These are phyloP conservation scores for Thaumetopoea pityocampa DNA, from an alignment of 1,140 invertebrate genomes.

Conservation along the genomic window DNA sequence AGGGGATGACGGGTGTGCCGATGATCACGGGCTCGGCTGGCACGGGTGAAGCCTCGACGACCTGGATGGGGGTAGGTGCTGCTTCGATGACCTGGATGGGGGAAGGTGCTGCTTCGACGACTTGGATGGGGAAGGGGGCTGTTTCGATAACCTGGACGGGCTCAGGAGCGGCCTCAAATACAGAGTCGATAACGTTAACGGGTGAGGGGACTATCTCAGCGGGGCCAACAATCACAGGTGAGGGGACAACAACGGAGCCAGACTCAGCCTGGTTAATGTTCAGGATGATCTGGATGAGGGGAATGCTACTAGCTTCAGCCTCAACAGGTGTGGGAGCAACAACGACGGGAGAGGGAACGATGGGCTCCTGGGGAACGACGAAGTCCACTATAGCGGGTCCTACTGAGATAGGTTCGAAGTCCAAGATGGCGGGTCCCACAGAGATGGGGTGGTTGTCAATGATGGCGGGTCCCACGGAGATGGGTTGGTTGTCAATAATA, in stretches of 20 bases:
- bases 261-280: constrained; percentile 32
- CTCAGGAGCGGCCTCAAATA: background rate
- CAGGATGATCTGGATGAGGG: constrained; percentile 51
- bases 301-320: constrained; percentile 16
- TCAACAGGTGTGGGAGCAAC: constrained; percentile 22
- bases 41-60: constrained; percentile 4
- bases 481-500: constrained; percentile 38
- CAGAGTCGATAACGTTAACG: constrained; percentile 16
- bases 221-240: constrained; percentile 3
- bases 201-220: constrained; percentile 6
- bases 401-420: background rate
- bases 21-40: constrained; percentile 18
- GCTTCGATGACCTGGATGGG: constrained; percentile 14
- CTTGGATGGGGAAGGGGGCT: constrained; percentile 10
- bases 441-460: background rate
- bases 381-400: background rate
- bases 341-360: constrained; percentile 23
- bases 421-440: constrained; percentile 9
- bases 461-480: constrained; percentile 11
- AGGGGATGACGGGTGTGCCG: constrained; percentile 31
- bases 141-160: constrained; percentile 5
- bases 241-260: constrained; percentile 13
- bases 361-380: constrained; percentile 34
- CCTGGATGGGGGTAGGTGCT: constrained; percentile 10
- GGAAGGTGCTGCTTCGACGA: constrained; percentile 1